Evolutionary conservation across 2,113 vertebrate species (phyloP).

Genomic region (Cranoglanis bouderius): DNA sequence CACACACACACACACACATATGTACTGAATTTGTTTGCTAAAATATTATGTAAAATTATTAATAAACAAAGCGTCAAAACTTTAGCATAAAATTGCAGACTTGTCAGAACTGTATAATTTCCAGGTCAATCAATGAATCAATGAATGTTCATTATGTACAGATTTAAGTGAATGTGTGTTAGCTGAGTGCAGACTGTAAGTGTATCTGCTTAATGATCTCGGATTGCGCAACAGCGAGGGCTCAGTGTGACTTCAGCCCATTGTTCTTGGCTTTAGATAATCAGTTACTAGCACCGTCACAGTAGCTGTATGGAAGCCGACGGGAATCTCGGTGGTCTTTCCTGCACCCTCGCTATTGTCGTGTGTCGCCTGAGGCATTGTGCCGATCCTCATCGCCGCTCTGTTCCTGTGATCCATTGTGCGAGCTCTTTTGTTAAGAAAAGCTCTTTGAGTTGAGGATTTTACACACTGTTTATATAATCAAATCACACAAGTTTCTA

Average conservation of each 20-base stretch:
- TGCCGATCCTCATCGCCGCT: slow-evolving; percentile 31
- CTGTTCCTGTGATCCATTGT: slow-evolving; percentile 16
- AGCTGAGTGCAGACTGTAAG: background rate
- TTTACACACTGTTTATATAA: background rate
- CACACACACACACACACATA: no score
- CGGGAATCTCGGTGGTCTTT: background rate
- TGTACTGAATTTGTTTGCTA: background rate
- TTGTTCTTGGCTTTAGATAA: slow-evolving; percentile 10
- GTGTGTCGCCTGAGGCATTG: slow-evolving; percentile 20
- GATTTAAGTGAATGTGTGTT: background rate
- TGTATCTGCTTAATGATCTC: background rate
- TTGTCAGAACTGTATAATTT: background rate
- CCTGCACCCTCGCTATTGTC: slow-evolving; percentile 8
- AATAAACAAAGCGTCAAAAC: background rate
- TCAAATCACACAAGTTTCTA: background rate
- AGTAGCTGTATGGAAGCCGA: background rate
- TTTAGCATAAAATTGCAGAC: background rate
- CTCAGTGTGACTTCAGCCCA: background rate
- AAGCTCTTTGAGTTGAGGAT: slow-evolving; percentile 26
- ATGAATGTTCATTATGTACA: background rate
- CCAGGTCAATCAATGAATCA: background rate
- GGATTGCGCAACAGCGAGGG: background rate
- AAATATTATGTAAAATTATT: background rate
- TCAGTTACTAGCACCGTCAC: background rate
- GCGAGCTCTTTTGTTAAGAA: slow-evolving; percentile 23